Conservation (phyloP, 2,113 vertebrate species). For the Cyprinus carpio region DNA sequence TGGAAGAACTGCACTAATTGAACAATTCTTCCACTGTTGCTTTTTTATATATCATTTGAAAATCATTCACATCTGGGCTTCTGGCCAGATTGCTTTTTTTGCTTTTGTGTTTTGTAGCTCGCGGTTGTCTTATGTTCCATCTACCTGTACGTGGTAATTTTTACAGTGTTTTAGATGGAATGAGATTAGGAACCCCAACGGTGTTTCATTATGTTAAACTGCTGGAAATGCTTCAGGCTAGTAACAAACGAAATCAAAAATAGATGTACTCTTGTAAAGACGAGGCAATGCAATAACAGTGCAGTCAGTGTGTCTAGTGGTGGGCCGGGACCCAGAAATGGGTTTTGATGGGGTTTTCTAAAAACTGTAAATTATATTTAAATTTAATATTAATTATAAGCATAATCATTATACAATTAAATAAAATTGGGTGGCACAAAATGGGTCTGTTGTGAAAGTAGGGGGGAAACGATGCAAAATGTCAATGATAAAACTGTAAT, state of each 20-base stretch:
- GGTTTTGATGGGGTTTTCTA: neutral
- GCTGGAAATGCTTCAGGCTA: constrained; percentile 31
- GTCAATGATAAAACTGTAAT: neutral
- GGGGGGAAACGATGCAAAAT: neutral
- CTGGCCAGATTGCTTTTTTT: constrained; percentile 26
- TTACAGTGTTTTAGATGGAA: neutral
- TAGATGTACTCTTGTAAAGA: neutral
- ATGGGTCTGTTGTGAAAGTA: neutral
- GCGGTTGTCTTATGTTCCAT: constrained; percentile 24
- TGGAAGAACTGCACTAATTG: constrained; percentile 46
- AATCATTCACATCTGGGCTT: constrained; percentile 27
- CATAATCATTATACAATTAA: neutral
- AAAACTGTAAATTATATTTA: neutral
- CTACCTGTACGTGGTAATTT: constrained; percentile 14
- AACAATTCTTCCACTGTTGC: constrained; percentile 30
- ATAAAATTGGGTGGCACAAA: neutral
- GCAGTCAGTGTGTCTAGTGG: neutral
- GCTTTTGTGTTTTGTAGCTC: constrained; percentile 16
- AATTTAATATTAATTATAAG: neutral
- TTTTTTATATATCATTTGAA: constrained; percentile 2
- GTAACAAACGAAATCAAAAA: neutral
- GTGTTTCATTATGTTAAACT: constrained; percentile 19
- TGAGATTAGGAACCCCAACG: neutral
- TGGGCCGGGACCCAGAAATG: neutral
- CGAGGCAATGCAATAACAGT: neutral